phyloP scores from a whole-genome alignment of 2,888 invertebrate species.

The Andrena hattorfiana region DNA sequence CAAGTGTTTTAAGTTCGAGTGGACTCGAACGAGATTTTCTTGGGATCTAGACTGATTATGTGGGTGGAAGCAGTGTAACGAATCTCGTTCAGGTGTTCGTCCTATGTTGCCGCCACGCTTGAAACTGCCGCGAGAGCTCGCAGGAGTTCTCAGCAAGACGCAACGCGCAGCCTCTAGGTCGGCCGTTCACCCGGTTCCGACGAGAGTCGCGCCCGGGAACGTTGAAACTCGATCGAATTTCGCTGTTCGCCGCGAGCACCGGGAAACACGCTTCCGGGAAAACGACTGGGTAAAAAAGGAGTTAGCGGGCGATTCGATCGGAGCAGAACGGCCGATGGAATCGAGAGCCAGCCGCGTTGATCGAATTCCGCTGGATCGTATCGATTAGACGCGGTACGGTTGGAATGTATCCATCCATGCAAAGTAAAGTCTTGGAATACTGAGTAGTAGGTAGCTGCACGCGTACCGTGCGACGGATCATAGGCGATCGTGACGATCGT shows the following conservation, averaged over 20 bases:
- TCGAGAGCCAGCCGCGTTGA: constrained; percentile 8
- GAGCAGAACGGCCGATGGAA: constrained; percentile 9
- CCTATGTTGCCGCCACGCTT: constrained; percentile 49
- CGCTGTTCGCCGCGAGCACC: constrained; percentile 47
- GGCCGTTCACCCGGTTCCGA: constrained; percentile 84
- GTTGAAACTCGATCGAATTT: constrained; percentile 79
- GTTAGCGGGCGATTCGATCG: background rate
- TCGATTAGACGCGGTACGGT: too few relatives aligned
- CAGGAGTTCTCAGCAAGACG: constrained; percentile 72
- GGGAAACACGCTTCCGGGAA: constrained; percentile 55
- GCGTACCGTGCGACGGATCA: background rate
- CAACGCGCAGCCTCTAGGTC: constrained; percentile 84
- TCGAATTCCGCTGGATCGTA: constrained; percentile 31
- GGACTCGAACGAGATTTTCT: background rate
- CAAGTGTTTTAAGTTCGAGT: background rate
- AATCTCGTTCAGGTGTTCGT: background rate
- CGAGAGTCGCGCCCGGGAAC: constrained; percentile 74
- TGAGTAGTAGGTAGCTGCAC: too few relatives aligned
- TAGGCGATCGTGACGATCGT: background rate
- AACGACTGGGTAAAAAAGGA: constrained; percentile 13
- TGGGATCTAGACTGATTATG: background rate
- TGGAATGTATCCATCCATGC: too few relatives aligned
- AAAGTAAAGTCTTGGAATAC: too few relatives aligned
- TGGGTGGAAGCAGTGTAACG: background rate
- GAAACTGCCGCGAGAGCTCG: constrained; percentile 64